Evolutionary conservation across 1,140 invertebrate species (phyloP), one percentile per base, ranked within the genome.

Genomic region (Drosophila kurseongensis): DNA sequence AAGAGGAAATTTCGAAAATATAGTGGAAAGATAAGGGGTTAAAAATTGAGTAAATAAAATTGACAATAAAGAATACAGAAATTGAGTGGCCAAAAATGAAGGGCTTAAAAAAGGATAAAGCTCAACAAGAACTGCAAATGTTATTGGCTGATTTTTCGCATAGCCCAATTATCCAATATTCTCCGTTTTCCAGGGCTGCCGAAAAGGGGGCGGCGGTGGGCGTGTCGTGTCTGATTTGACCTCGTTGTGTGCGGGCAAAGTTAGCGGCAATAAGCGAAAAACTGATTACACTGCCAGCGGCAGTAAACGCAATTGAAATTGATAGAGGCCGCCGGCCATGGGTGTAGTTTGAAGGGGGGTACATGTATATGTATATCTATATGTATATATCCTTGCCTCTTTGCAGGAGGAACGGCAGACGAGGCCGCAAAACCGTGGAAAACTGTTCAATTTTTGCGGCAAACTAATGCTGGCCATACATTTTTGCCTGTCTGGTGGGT

Each of bases 261-360:
- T 75, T 75, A 59, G 74, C 62, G 72, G 73, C 74, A 68, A 76
- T 68, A 76, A 76, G 73, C 62, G 73, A 75, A 76, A 76, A 77
- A 77, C 74, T 77, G 74, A 77, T 77, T 77, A 77, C 74, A 76
- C 54, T 76, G 74, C 74, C 74, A 58, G 50, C 62, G 74, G 74
- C 71, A 35, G 74, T 54, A 71, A 71, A 56, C 67, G 74, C 74
- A 77, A 77, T 77, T 77, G 74, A 76, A 77, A 77, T 77, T 77
- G 74, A 76, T 77, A 77, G 67, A 58, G 61, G 54, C 73, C 41
- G 27, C 54, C 14, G 54, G 60, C 27, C 29, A 35, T 18, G 45
- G 51, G 44, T 27, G 42, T 16, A 23, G 27, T 9, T 13, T 35
- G 8, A 27, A 2, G 16, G 42, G 14, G 40, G 18, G n/a, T 1